Percentiles rank a stretch among this genome's conserved stretches.
phyloP scores from a whole-genome alignment of 2,797 vertebrate species.

The Schizopygopsis pylzovi region DNA sequence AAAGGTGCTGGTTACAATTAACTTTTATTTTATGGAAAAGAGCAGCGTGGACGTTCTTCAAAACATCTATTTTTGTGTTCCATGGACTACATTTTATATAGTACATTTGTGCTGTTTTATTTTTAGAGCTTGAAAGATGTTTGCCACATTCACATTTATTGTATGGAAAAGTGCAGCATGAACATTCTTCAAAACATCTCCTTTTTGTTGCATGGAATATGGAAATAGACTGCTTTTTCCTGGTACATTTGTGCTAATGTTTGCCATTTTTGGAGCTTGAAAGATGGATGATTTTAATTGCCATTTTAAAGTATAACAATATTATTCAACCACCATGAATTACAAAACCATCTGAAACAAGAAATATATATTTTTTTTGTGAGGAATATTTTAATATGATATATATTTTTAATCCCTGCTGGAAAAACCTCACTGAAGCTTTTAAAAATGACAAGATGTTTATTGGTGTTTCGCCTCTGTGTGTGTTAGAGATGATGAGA shows the following conservation, averaged over 20 bases:
- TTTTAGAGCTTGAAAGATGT: not conserved
- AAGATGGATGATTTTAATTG: not conserved
- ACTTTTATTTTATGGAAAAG: not conserved
- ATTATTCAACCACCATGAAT: not conserved
- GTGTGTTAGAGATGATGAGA: constrained; percentile 9
- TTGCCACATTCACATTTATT: not conserved
- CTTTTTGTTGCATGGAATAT: not conserved
- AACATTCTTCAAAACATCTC: not conserved
- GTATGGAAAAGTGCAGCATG: not conserved
- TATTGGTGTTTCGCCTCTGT: not conserved
- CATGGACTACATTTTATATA: not conserved
- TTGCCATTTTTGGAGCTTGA: not conserved
- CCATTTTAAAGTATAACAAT: not conserved
- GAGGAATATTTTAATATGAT: not conserved
- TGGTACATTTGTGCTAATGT: not conserved
- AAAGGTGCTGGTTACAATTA: not conserved
- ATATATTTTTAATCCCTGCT: not conserved
- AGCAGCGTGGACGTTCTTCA: not conserved
- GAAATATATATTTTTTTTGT: not conserved
- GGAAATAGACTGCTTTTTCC: not conserved
- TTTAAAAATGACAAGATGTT: not conserved
- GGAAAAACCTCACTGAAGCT: not conserved
- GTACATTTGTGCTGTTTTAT: not conserved
- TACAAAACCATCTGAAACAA: not conserved
- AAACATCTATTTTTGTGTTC: not conserved